Evolutionary conservation across 37 sponge, comb jelly and placozoan species (phyloP).

Genomic region (Halisarca cf. caerulea): DNA sequence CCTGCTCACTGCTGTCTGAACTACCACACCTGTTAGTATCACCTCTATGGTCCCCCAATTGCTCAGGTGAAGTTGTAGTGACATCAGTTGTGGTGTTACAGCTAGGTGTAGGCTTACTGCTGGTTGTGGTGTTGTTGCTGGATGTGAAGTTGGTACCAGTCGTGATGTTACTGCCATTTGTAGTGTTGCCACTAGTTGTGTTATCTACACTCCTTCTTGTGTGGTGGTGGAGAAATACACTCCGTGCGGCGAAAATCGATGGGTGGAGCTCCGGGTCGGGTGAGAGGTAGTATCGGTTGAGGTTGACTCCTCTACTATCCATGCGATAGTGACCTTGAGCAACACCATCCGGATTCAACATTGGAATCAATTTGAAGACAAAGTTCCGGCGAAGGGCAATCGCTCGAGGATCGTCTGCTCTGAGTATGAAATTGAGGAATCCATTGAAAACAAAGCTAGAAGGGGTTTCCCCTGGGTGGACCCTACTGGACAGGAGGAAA

Average conservation of each 20-base stretch:
- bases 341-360: slow-evolving; percentile 97
- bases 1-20: neutral
- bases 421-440: slow-evolving; percentile 87
- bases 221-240: slow-evolving; percentile 83
- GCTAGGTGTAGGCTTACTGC: too few species aligned
- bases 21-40: neutral
- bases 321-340: slow-evolving; percentile 82
- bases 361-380: slow-evolving; percentile 94
- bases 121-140: too few species aligned
- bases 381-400: slow-evolving; percentile 60
- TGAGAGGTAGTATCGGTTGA: slow-evolving; percentile 90
- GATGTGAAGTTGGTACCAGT: neutral
- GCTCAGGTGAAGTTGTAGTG: neutral
- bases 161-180: too few species aligned
- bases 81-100: too few species aligned
- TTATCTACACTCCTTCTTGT: slow-evolving; percentile 7
- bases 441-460: slow-evolving; percentile 98
- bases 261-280: slow-evolving; percentile 84
- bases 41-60: too few species aligned
- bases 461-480: slow-evolving; percentile 98
- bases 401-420: slow-evolving; percentile 83
- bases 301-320: slow-evolving; percentile 82
- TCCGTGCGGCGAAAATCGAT: slow-evolving; percentile 78
- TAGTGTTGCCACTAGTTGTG: too few species aligned
- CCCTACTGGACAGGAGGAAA: slow-evolving; percentile 80